Evolutionary conservation across 37 sponge, comb jelly and placozoan genomes (phyloP), one percentile per base, ranked within the genome.

Genomic region (Spongia lamella): DNA sequence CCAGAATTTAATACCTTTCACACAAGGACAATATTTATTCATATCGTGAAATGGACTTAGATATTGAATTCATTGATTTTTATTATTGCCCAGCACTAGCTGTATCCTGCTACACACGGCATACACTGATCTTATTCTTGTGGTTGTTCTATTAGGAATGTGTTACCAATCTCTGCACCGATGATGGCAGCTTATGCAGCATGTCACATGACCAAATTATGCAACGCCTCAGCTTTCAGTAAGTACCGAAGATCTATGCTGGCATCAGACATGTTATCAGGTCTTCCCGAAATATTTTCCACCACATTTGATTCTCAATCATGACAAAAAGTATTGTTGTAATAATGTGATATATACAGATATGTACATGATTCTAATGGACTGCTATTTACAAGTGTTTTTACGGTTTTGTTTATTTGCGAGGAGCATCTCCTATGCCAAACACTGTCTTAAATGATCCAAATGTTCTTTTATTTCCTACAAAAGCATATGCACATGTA

Each of bases 171-270:
- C 32, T 35, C 73, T 24, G 76, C 79, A 19, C 63, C 72, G 17
- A 34, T 83, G 37, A 55, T 87, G 22, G 95, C 95, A 61, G 71
- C 88, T 5, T 89, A 81, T 80, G 77, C 84, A 30, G 81, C 84
- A 37, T 84, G 95, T 75, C 76, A 71, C 53, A 20, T 94, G 73
- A 56, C 84, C 26, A 94, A 89, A 57, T 77, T 61, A 19, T 85
- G 90, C 76, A 81, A 82, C n/a, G 49, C 69, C 31, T 38, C 3
- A 15, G 82, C 91, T 22, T 94, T 78, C 68, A 32, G 30, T 34
- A 84, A 67, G 68, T 76, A 83, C 59, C 59, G 83, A 43, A 72
- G 95, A 25, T 79, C 95, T 24, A 89, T 87, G 88, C 63, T 94
- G 58, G 90, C 90, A 24, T 70, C 81, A 1, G 95, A 94, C 55